These are phyloP conservation scores for Aphyosemion australe DNA, from an alignment of 2,113 vertebrate species.

Conservation along the genomic window DNA sequence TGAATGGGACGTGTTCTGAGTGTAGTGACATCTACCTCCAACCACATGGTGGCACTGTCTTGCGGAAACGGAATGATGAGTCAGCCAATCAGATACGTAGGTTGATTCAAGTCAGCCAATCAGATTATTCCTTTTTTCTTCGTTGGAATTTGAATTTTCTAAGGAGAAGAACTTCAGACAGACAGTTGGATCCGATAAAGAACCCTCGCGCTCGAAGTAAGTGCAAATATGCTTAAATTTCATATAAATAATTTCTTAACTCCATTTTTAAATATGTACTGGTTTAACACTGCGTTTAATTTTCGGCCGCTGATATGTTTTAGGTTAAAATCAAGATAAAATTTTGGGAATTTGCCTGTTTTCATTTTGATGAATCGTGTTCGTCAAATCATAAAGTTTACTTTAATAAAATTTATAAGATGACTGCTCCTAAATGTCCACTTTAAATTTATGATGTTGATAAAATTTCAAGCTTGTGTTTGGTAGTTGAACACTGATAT, in stretches of 20 bases:
- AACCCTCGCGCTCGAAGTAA: conserved; percentile 69
- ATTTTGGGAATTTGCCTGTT: no score
- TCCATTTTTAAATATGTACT: neutral
- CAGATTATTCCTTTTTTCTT: conserved; percentile 6
- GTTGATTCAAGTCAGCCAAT: conserved; percentile 49
- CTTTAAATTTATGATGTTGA: neutral
- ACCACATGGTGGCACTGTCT: conserved; percentile 9
- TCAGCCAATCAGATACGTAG: conserved; percentile 42
- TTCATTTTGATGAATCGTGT: no score
- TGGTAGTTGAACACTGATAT: neutral
- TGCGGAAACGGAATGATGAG: no score
- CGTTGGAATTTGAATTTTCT: conserved; percentile 68
- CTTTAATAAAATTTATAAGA: neutral
- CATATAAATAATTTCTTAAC: neutral
- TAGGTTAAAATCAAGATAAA: neutral
- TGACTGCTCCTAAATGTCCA: no score
- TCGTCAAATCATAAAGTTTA: no score
- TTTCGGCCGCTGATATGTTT: neutral
- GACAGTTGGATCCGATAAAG: conserved; percentile 4
- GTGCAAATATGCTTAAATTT: neutral
- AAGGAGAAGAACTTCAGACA: neutral
- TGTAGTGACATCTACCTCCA: no score
- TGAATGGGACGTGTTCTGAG: no score
- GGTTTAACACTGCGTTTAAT: neutral
- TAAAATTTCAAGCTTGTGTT: neutral